Percentiles rank a stretch among this genome's conserved stretches.
phyloP scores from a whole-genome alignment of 2,797 vertebrate genomes.

The Onychomys arenicola region DNA sequence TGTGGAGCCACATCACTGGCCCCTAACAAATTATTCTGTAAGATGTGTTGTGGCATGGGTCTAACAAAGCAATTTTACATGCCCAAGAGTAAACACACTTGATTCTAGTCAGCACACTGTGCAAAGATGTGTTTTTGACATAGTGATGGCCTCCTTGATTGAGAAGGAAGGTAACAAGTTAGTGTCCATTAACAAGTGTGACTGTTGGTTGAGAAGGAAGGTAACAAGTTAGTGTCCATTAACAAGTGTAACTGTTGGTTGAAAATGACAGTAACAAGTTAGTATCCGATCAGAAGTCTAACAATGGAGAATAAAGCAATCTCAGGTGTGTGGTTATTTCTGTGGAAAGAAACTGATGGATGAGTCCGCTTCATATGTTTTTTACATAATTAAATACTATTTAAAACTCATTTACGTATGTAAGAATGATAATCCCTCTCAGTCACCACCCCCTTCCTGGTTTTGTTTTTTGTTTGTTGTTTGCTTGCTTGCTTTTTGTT shows the following conservation, averaged over 20 bases:
- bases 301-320: background rate
- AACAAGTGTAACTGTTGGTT: background rate
- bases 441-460: too few species aligned
- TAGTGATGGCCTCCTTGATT: background rate
- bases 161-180: too few species aligned
- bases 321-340: background rate
- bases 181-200: too few species aligned
- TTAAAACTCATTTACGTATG: background rate
- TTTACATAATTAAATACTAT: background rate
- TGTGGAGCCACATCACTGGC: background rate
- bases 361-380: background rate
- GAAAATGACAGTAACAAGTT: background rate
- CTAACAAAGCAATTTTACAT: conserved; percentile 37
- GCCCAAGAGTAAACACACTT: background rate
- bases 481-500: background rate
- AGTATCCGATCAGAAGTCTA: background rate
- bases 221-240: too few species aligned
- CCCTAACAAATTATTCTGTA: background rate
- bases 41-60: background rate
- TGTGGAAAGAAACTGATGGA: background rate
- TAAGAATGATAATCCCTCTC: background rate
- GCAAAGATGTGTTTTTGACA: conserved; percentile 36
- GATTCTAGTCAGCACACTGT: background rate
- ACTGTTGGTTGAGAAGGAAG: too few species aligned
- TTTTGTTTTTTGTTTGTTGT: background rate